Percentiles rank a stretch among this genome's conserved stretches.
These are phyloP conservation scores for Heteromyza rotundicornis DNA, from an alignment of 2,888 invertebrate species.

Conservation along the genomic window DNA sequence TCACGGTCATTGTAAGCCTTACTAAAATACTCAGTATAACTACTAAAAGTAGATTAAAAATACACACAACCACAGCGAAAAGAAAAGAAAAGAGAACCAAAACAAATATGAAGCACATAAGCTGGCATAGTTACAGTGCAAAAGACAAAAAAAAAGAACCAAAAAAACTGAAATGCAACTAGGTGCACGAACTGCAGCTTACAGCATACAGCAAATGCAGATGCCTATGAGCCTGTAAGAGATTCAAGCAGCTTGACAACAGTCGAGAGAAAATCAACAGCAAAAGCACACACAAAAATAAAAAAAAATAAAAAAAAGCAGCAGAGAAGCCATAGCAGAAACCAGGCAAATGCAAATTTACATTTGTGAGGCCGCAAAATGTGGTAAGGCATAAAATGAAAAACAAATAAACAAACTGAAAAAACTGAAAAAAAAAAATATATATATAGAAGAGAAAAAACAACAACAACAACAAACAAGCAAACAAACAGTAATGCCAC, in stretches of 20 bases:
- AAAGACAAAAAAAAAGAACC: no score
- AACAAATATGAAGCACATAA: no score
- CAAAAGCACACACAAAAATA: no score
- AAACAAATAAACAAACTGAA: neutral
- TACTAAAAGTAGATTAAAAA: neutral
- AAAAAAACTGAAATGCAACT: neutral
- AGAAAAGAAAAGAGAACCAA: neutral
- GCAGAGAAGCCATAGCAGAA: neutral
- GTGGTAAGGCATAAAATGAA: no score
- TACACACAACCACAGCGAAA: neutral
- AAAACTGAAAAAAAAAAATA: neutral
- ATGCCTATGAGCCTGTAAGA: no score
- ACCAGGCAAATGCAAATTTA: neutral
- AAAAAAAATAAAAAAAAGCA: no score
- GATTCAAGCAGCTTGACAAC: no score
- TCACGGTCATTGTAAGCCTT: neutral
- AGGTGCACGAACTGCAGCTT: no score
- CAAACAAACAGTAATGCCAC: neutral
- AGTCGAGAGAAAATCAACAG: no score
- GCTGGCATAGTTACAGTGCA: neutral
- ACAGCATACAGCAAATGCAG: no score
- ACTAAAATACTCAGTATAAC: neutral
- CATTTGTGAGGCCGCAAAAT: neutral
- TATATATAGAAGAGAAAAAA: neutral
- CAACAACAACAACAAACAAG: neutral